Evolutionary conservation across 2,888 invertebrate genomes (phyloP).

Genomic region (Catonia carolina): DNA sequence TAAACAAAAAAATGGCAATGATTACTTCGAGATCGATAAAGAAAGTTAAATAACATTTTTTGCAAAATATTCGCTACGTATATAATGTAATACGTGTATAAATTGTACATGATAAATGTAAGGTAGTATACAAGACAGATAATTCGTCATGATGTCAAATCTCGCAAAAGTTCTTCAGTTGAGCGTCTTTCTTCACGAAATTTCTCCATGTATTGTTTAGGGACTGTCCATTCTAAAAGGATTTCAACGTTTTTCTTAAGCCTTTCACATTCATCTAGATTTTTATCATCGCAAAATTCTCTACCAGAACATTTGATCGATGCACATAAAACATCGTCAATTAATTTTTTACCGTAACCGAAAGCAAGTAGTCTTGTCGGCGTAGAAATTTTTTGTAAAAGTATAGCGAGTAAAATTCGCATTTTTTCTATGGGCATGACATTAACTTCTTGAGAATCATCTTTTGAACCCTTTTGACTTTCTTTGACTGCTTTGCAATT

Average conservation of each 20-base stretch:
- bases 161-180: conserved; percentile 71
- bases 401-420: conserved; percentile 70
- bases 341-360: conserved; percentile 66
- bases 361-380: conserved; percentile 67
- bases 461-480: neutral
- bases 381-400: conserved; percentile 76
- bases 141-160: conserved; percentile 52
- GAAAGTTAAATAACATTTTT: no score
- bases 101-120: no score
- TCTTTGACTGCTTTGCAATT: conserved; percentile 16
- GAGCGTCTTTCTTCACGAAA: conserved; percentile 67
- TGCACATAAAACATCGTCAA: conserved; percentile 73
- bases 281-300: conserved; percentile 53
- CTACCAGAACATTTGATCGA: conserved; percentile 70
- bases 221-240: conserved; percentile 74
- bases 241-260: conserved; percentile 69
- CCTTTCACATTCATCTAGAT: conserved; percentile 53
- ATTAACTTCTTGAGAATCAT: conserved; percentile 41
- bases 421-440: conserved; percentile 65
- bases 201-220: conserved; percentile 66
- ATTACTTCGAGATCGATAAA: no score
- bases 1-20: no score
- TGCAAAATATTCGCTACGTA: no score
- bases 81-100: no score
- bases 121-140: no score